These are phyloP conservation scores for Megamerina dolium DNA, from an alignment of 2,888 invertebrate species.

Conservation along the genomic window DNA sequence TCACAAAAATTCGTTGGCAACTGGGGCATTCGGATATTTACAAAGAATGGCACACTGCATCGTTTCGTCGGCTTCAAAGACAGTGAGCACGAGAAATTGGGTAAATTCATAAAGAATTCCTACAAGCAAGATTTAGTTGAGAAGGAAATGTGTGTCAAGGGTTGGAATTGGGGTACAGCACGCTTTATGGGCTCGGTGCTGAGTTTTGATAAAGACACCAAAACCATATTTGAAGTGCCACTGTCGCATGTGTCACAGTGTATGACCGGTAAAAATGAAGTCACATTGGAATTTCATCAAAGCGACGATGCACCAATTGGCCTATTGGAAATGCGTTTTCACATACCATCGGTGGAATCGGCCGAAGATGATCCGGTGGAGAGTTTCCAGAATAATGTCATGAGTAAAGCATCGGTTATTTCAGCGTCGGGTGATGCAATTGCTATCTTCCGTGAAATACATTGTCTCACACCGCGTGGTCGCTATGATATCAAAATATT, in stretches of 20 bases:
- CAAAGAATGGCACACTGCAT: slow-evolving; percentile 84
- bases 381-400: slow-evolving; percentile 93
- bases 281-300: slow-evolving; percentile 96
- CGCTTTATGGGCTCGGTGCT: slow-evolving; percentile 84
- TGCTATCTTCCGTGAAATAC: slow-evolving; percentile 92
- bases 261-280: slow-evolving; percentile 94
- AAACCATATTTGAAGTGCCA: slow-evolving; percentile 93
- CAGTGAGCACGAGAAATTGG: slow-evolving; percentile 85
- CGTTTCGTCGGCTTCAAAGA: slow-evolving; percentile 94
- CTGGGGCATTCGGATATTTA: slow-evolving; percentile 82
- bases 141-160: slow-evolving; percentile 88
- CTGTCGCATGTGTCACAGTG: slow-evolving; percentile 93
- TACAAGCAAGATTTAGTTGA: slow-evolving; percentile 84
- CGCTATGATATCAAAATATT: slow-evolving; percentile 92
- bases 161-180: slow-evolving; percentile 99
- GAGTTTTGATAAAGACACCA: slow-evolving; percentile 75
- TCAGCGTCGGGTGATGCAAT: slow-evolving; percentile 97
- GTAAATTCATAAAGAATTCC: slow-evolving; percentile 76
- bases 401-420: slow-evolving; percentile 96
- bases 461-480: slow-evolving; percentile 92
- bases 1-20: slow-evolving; percentile 89
- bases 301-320: slow-evolving; percentile 98
- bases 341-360: slow-evolving; percentile 87
- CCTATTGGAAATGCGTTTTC: slow-evolving; percentile 95
- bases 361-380: slow-evolving; percentile 90